A percentile compares a stretch with the other conserved stretches of the same genome.
Conservation (phyloP, 2,113 vertebrate species). For the Apus apus region DNA sequence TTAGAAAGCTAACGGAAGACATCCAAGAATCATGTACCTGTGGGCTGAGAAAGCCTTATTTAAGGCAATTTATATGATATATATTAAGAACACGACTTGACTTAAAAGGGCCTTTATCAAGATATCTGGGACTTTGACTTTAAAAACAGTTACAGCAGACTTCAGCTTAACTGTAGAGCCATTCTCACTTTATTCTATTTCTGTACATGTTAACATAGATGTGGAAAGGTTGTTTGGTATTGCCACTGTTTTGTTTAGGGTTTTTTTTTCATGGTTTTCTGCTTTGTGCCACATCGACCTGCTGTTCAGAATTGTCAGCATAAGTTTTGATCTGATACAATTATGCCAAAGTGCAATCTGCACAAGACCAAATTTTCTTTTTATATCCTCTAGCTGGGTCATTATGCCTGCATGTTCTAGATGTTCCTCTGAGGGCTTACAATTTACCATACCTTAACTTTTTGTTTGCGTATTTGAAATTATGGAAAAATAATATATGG, state of each 20-base stretch:
- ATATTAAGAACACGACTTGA: conserved; percentile 15
- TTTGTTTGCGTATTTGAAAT: neutral
- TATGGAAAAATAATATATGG: neutral
- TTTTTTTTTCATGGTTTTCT: conserved; percentile 35
- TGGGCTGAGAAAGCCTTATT: neutral
- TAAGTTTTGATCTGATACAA: conserved; percentile 14
- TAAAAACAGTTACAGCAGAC: conserved; percentile 45
- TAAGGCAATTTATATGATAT: neutral
- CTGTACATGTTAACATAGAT: conserved; percentile 55
- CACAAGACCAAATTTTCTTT: conserved; percentile 38
- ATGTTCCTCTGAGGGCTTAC: neutral
- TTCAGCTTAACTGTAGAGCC: conserved; percentile 33
- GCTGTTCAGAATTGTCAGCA: conserved; percentile 52
- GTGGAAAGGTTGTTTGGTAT: conserved; percentile 61
- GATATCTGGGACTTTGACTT: conserved; percentile 35
- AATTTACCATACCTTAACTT: neutral
- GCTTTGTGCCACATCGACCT: conserved; percentile 34
- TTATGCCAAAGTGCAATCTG: conserved; percentile 32
- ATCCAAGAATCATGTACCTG: neutral
- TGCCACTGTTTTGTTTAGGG: conserved; percentile 34
- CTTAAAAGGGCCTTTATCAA: conserved; percentile 17
- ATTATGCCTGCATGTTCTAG: conserved; percentile 19
- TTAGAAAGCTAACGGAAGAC: neutral
- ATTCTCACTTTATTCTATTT: conserved; percentile 69
- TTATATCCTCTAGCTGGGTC: conserved; percentile 46